Percentiles rank a stretch among this genome's conserved stretches.
Evolutionary conservation across 2,888 invertebrate species (phyloP).

Genomic region (Pristionchus exspectatus): DNA sequence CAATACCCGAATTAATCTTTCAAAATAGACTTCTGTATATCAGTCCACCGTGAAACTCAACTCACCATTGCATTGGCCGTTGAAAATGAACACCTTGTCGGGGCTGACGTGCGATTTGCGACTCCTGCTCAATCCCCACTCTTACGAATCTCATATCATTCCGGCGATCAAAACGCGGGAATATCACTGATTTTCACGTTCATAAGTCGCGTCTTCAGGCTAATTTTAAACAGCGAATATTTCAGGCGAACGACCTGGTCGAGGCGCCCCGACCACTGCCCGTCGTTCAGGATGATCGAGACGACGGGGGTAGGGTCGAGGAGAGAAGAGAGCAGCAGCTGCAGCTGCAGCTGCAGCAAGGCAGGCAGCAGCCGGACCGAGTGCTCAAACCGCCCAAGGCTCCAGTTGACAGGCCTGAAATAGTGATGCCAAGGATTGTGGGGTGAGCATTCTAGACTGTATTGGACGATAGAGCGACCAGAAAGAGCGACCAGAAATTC

Average conservation of each 20-base stretch:
- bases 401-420: background rate
- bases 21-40: background rate
- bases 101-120: too few relatives aligned
- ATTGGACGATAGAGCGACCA: too few relatives aligned
- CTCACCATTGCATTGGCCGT: too few relatives aligned
- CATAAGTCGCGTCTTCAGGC: too few relatives aligned
- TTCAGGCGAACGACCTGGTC: background rate
- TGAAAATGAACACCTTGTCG: too few relatives aligned
- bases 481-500: too few relatives aligned
- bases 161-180: too few relatives aligned
- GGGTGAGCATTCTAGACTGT: background rate
- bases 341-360: background rate
- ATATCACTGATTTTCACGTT: too few relatives aligned
- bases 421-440: background rate
- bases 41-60: background rate
- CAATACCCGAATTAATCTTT: background rate
- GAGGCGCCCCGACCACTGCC: background rate
- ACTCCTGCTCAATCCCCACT: too few relatives aligned
- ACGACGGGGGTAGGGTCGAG: background rate
- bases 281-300: background rate
- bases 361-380: background rate
- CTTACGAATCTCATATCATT: too few relatives aligned
- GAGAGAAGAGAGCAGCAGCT: background rate
- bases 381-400: slow-evolving; percentile 30
- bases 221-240: background rate